Evolutionary conservation across 1,140 invertebrate genomes (phyloP).

Genomic region (Bathynomus jamesi): DNA sequence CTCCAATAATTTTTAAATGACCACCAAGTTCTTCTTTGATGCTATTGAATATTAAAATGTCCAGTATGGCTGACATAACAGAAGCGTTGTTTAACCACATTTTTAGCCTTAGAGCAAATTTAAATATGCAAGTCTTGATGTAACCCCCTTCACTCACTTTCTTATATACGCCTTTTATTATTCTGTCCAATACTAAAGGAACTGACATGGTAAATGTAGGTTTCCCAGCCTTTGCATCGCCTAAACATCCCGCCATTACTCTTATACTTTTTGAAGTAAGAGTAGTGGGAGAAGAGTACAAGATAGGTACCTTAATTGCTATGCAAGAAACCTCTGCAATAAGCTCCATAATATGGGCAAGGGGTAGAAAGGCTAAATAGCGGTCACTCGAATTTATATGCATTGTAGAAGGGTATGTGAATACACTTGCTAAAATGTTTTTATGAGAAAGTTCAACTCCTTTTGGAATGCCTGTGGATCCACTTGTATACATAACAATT

Average conservation of each 20-base stretch:
- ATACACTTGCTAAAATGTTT: slow-evolving; percentile 81
- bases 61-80: slow-evolving; percentile 7
- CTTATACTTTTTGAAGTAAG: slow-evolving; percentile 91
- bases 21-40: slow-evolving; percentile 63
- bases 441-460: slow-evolving; percentile 63
- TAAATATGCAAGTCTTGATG: slow-evolving; percentile 9
- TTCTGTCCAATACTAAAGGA: slow-evolving; percentile 47
- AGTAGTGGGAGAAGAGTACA: slow-evolving; percentile 90
- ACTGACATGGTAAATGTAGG: slow-evolving; percentile 93
- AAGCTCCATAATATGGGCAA: slow-evolving; percentile 95
- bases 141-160: slow-evolving; percentile 7
- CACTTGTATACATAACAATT: slow-evolving; percentile 70
- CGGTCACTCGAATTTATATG: neutral
- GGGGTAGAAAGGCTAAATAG: slow-evolving; percentile 79
- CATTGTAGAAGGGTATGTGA: slow-evolving; percentile 52
- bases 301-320: slow-evolving; percentile 74
- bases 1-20: slow-evolving; percentile 70
- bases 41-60: slow-evolving; percentile 46
- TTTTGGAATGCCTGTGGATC: slow-evolving; percentile 68
- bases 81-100: slow-evolving; percentile 1
- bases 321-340: slow-evolving; percentile 45
- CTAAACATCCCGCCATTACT: slow-evolving; percentile 71
- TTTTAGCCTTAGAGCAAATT: neutral
- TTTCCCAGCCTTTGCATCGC: slow-evolving; percentile 79
- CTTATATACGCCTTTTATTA: slow-evolving; percentile 4